Evolutionary conservation across 2,797 vertebrate genomes (phyloP).

Genomic region (Micrastur ruficollis): DNA sequence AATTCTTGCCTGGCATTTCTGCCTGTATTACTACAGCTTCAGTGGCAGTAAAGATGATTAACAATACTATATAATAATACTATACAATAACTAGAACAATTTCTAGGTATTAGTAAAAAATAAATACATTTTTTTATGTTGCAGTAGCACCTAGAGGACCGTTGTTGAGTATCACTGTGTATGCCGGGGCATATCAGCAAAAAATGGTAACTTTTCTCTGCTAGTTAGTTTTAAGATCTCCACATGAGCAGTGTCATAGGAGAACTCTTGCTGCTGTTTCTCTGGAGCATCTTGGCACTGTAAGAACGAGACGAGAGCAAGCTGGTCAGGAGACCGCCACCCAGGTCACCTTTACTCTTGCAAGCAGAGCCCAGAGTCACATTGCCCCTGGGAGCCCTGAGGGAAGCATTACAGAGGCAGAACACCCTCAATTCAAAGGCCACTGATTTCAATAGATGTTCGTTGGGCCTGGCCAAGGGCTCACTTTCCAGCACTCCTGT

Average conservation of each 20-base stretch:
- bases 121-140: neutral
- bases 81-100: neutral
- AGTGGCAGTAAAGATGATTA: neutral
- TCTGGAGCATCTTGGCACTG: neutral
- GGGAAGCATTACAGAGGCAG: neutral
- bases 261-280: neutral
- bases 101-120: neutral
- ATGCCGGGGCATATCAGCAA: neutral
- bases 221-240: neutral
- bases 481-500: neutral
- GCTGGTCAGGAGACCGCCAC: neutral
- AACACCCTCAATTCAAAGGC: neutral
- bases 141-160: conserved; percentile 34
- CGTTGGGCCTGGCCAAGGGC: neutral
- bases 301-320: neutral
- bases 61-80: neutral
- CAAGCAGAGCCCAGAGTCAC: neutral
- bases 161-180: neutral
- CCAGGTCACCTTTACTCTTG: neutral
- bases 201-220: neutral
- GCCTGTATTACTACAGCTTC: neutral
- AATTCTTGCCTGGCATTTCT: neutral
- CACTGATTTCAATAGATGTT: neutral
- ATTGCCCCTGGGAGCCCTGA: neutral
- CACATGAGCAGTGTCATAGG: neutral